phyloP scores from a whole-genome alignment of 2,113 vertebrate genomes.

The Micromys minutus region DNA sequence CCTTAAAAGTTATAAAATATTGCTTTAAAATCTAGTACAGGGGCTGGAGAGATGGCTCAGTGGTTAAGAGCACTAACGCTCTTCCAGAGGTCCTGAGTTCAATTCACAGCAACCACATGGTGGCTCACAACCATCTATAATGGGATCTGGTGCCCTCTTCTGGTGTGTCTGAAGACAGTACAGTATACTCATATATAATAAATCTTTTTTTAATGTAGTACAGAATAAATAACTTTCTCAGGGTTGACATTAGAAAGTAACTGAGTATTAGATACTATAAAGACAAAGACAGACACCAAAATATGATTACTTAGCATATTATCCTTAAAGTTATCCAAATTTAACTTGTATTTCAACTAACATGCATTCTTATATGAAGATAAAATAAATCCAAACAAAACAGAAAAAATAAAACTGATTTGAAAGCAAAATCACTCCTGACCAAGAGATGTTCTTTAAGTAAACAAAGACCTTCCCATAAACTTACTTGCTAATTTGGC shows the following conservation, averaged over 20 bases:
- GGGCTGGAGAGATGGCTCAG: no score
- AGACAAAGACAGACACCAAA: neutral
- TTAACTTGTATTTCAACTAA: neutral
- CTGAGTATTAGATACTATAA: neutral
- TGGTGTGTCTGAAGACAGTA: no score
- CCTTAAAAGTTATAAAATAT: neutral
- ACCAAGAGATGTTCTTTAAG: neutral
- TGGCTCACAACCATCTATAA: no score
- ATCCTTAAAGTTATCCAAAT: no score
- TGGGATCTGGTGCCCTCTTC: no score
- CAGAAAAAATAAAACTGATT: conserved; percentile 4
- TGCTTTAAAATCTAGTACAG: neutral
- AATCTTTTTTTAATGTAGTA: no score
- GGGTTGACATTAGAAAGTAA: neutral
- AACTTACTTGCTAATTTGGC: conserved; percentile 99
- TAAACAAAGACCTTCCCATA: neutral
- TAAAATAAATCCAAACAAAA: neutral
- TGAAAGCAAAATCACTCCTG: neutral
- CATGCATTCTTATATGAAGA: neutral
- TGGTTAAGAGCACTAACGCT: no score
- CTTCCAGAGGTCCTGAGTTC: no score
- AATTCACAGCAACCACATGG: no score
- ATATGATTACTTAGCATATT: neutral
- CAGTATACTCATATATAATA: no score
- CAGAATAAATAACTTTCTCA: neutral